Conservation (phyloP, 1,140 invertebrate genomes). For the Dreissena rostriformis region DNA sequence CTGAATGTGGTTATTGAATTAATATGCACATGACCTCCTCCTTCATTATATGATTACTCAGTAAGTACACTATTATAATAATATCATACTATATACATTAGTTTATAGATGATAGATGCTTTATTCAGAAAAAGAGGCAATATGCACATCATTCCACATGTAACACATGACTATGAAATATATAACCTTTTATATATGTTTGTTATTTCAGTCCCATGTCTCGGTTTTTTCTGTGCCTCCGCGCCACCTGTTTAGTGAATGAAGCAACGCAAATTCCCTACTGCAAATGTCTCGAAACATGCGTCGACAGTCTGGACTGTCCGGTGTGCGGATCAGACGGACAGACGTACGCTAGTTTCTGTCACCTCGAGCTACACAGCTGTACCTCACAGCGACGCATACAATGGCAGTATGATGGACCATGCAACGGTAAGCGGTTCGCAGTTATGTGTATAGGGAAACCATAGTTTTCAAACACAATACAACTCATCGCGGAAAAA, state of each 20-base stretch:
- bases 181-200: too few relatives aligned
- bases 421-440: constrained; percentile 82
- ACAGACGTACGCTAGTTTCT: constrained; percentile 89
- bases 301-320: constrained; percentile 87
- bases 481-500: neutral
- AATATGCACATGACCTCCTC: too few relatives aligned
- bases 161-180: too few relatives aligned
- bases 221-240: constrained; percentile 76
- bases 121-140: too few relatives aligned
- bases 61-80: too few relatives aligned
- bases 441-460: neutral
- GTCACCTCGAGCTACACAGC: constrained; percentile 89
- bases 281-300: constrained; percentile 90
- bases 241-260: constrained; percentile 92
- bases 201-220: constrained; percentile 77
- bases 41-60: too few relatives aligned
- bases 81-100: too few relatives aligned
- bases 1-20: too few relatives aligned
- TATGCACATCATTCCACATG: too few relatives aligned
- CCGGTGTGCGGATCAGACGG: constrained; percentile 91
- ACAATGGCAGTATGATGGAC: constrained; percentile 89
- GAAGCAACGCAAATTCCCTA: constrained; percentile 88
- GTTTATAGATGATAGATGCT: too few relatives aligned
- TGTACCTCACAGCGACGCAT: constrained; percentile 91
- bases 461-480: neutral